phyloP scores from a whole-genome alignment of 2,888 invertebrate species.

The Diarsia mendica region DNA sequence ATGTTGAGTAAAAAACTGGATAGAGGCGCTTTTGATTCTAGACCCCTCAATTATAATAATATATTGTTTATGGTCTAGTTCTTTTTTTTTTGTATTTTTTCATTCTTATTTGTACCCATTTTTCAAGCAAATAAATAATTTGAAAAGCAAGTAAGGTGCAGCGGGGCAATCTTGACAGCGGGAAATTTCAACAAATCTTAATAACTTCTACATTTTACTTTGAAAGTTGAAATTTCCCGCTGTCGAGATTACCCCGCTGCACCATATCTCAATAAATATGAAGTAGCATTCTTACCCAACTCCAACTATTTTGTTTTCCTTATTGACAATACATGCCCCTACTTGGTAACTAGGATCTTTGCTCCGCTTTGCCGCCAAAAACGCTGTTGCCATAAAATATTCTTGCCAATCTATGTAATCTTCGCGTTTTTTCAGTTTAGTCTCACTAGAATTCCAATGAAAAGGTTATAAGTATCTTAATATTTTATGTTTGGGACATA shows the following conservation, averaged over 20 bases:
- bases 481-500: background rate
- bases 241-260: too few relatives aligned
- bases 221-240: too few relatives aligned
- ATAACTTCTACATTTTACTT: too few relatives aligned
- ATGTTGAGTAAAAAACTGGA: too few relatives aligned
- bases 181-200: too few relatives aligned
- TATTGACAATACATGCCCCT: slow-evolving; percentile 98
- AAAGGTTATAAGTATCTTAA: background rate
- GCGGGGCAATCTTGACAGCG: too few relatives aligned
- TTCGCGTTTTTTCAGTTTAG: slow-evolving; percentile 79
- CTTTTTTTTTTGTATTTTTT: too few relatives aligned
- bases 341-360: slow-evolving; percentile 98
- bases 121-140: too few relatives aligned
- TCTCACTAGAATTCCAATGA: slow-evolving; percentile 32
- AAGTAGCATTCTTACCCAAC: slow-evolving; percentile 90
- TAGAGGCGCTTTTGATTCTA: too few relatives aligned
- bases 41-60: too few relatives aligned
- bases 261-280: background rate
- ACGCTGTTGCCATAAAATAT: slow-evolving; percentile 98
- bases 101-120: too few relatives aligned
- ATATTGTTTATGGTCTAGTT: too few relatives aligned
- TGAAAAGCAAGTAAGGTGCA: background rate
- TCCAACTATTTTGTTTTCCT: slow-evolving; percentile 96
- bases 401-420: slow-evolving; percentile 96
- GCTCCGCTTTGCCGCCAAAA: slow-evolving; percentile 97